Base-by-base conservation (phyloP, 2,888 invertebrate species). In the Trichogramma evanescens region DNA sequence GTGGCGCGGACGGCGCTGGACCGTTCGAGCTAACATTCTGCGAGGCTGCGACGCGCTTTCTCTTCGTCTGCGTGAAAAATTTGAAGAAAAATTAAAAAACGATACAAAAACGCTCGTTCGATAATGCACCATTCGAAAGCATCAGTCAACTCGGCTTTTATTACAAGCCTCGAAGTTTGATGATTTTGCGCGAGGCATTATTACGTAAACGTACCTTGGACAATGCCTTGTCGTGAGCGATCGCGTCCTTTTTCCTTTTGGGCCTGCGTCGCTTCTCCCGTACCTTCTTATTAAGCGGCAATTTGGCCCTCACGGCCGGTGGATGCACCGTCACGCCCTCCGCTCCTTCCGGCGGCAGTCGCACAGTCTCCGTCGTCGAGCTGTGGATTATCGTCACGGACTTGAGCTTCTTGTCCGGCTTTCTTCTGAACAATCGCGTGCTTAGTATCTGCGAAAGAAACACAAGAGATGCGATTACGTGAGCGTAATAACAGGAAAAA, bases 381-480 rank as follows among this genome's bases (percentile, higher is more conserved):
- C 90, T 91, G 83, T 93, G 93, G 73, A 93, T 90, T 77, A 93
- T 92, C 70, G 93, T 93, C 69, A 93, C 87, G 26, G 90, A 89
- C 79, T 92, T 91, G 71, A 91, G 82, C 79, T 93, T 91, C 77
- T 87, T 84, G 79, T 89, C 88, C 66, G 87, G 85, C 66, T 86
- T 84, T 71, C 92, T 93, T 91, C 89, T 51, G 72, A 92, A 82
- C 72, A 90, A 83, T 71, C 88, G 87, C 69, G 89, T 89, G 81
- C 90, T 90, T 73, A 88, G 82, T 72, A 90, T 84, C 92, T 92
- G 80, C 41, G 45, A 60, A 60, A 26, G 26, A 26, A 26, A 26
- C 26, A 26, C 26, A 26, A 26, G 3, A 26, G 26, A 26, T 26
- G 26, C 26, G 26, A 26, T 26, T 26, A 26, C 26, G 26, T 26